Percentiles rank a stretch among this genome's conserved stretches.
phyloP scores from a whole-genome alignment of 2,797 vertebrate genomes.

The Eutrigla gurnardus region DNA sequence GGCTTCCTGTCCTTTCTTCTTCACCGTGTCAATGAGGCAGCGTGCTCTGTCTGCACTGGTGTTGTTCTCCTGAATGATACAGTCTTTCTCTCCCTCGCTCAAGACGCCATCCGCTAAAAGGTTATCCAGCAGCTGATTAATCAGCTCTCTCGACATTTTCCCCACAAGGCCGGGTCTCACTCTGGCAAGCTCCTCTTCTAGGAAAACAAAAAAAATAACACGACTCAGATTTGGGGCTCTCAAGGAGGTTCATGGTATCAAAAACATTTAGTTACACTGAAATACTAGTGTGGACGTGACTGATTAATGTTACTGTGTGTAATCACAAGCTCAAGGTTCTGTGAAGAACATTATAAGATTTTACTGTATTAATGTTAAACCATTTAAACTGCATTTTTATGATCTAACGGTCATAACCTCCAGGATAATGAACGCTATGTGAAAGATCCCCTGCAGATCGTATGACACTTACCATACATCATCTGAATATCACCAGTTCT shows the following conservation, averaged over 20 bases:
- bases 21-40: conserved; percentile 61
- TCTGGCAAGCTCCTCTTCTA: conserved; percentile 5
- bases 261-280: not conserved
- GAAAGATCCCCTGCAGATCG: not conserved
- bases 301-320: not conserved
- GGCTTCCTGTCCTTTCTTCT: conserved; percentile 63
- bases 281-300: not conserved
- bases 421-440: not conserved
- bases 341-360: not conserved
- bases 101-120: conserved; percentile 59
- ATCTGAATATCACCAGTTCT: not conserved
- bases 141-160: rapidly evolving
- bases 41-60: conserved; percentile 53
- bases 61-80: not conserved
- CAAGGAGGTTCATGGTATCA: not conserved
- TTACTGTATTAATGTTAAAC: not conserved
- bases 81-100: conserved; percentile 59
- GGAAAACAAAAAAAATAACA: not conserved
- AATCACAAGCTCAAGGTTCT: not conserved
- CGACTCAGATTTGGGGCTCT: not conserved
- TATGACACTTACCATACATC: conserved; percentile 1
- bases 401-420: not conserved
- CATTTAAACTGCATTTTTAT: not conserved
- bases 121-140: conserved; percentile 71
- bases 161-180: conserved; percentile 54